Evolutionary conservation across 2,797 vertebrate genomes (phyloP).

Genomic region (Dicrostonyx torquatus): DNA sequence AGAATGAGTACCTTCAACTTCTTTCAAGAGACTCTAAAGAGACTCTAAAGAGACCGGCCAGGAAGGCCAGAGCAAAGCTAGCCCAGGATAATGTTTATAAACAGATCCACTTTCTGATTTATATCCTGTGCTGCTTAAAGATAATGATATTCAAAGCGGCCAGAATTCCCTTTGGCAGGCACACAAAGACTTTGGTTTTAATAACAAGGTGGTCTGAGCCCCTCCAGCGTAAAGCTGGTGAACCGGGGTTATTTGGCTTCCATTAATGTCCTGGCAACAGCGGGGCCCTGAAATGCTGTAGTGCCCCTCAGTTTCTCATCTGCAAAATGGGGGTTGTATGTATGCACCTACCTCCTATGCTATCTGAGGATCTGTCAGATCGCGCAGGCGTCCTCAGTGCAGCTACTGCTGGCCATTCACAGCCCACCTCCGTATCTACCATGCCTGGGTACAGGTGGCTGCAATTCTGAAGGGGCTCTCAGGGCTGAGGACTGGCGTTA

Average conservation of each 20-base stretch:
- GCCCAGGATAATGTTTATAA: neutral
- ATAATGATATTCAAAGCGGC: neutral
- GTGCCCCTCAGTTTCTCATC: neutral
- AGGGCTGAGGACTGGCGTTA: neutral
- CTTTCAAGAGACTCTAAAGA: neutral
- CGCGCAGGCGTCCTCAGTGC: neutral
- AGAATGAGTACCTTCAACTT: neutral
- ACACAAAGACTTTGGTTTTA: neutral
- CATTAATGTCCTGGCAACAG: neutral
- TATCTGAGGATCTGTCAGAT: accelerated
- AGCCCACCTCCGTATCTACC: neutral
- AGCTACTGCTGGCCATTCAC: neutral
- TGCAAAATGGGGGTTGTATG: neutral
- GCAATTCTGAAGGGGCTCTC: neutral
- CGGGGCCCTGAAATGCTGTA: neutral
- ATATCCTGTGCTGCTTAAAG: neutral
- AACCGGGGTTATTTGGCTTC: neutral
- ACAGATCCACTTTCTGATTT: neutral
- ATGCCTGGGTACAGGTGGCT: neutral
- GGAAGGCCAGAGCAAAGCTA: neutral
- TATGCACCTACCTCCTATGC: neutral
- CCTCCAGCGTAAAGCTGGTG: neutral
- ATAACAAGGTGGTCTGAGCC: neutral
- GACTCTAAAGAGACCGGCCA: neutral
- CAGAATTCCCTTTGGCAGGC: constrained; percentile 6